Evolutionary conservation across 2,888 invertebrate genomes (phyloP).

Genomic region (Mechanitis mazaeus): DNA sequence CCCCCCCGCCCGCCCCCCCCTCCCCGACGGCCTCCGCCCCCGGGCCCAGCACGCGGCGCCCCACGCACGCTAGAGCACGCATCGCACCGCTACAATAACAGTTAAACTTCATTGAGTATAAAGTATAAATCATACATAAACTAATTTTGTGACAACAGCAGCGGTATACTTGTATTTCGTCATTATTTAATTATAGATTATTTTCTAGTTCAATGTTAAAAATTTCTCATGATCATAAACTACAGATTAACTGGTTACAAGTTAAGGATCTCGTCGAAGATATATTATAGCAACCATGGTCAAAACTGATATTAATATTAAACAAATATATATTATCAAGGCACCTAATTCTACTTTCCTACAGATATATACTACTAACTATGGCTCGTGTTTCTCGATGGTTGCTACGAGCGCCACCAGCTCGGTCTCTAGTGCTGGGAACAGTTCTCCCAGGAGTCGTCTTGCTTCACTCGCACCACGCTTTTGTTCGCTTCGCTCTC

Average conservation of each 20-base stretch:
- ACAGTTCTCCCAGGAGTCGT: constrained; percentile 92
- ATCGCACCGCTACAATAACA: constrained; percentile 87
- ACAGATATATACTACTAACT: constrained; percentile 78
- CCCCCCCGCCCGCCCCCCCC: constrained; percentile 82
- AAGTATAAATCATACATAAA: too few relatives aligned
- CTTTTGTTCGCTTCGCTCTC: constrained; percentile 31
- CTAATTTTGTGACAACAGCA: too few relatives aligned
- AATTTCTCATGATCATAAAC: too few relatives aligned
- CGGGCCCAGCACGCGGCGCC: constrained; percentile 95
- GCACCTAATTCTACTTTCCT: background rate
- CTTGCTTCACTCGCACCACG: constrained; percentile 78
- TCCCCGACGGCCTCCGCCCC: constrained; percentile 81
- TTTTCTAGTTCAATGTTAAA: too few relatives aligned
- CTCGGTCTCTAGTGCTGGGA: constrained; percentile 91
- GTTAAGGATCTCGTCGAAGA: too few relatives aligned
- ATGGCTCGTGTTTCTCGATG: constrained; percentile 91
- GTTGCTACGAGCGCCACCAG: constrained; percentile 89
- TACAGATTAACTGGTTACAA: too few relatives aligned
- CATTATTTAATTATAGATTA: too few relatives aligned
- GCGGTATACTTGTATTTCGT: too few relatives aligned
- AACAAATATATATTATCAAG: too few relatives aligned
- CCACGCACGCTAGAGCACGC: constrained; percentile 93
- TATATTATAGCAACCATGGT: too few relatives aligned
- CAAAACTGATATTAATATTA: too few relatives aligned
- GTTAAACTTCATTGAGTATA: background rate